Evolutionary conservation across 1,140 invertebrate species (phyloP).

Genomic region (Zaprionus taronus): DNA sequence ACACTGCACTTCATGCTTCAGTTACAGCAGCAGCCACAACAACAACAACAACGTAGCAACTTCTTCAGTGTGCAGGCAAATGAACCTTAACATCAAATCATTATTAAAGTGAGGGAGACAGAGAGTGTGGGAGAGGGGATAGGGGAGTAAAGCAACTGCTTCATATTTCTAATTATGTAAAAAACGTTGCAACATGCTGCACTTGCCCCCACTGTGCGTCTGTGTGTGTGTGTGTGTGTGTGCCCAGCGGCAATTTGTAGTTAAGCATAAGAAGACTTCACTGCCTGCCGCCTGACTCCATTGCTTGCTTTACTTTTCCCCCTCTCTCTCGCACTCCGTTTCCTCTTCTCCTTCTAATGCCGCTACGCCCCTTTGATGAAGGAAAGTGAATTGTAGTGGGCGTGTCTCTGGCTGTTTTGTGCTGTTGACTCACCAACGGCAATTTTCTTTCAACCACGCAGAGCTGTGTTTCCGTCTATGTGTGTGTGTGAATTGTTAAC

Average conservation of each 20-base stretch:
- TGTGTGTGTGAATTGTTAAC: conserved; percentile 47
- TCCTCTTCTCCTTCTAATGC: background rate
- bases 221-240: background rate
- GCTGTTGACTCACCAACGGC: conserved; percentile 64
- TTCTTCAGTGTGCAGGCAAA: conserved; percentile 49
- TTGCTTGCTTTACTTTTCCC: conserved; percentile 1
- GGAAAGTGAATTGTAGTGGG: conserved; percentile 61
- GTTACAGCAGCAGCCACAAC: conserved; percentile 15
- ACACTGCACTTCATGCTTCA: conserved; percentile 70
- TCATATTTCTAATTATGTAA: conserved; percentile 79
- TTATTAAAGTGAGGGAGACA: conserved; percentile 60
- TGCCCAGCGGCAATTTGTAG: conserved; percentile 66
- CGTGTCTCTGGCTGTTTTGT: conserved; percentile 47
- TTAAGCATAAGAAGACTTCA: conserved; percentile 63
- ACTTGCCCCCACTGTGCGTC: conserved; percentile 4
- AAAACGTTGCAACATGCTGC: conserved; percentile 67
- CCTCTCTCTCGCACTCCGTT: too few relatives aligned
- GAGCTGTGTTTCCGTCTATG: background rate
- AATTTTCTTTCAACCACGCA: conserved; percentile 48
- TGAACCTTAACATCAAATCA: conserved; percentile 78
- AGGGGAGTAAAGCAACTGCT: conserved; percentile 15
- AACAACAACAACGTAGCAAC: conserved; percentile 5
- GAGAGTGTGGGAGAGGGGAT: background rate
- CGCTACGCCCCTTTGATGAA: conserved; percentile 25
- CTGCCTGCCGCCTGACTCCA: conserved; percentile 23